These are phyloP conservation scores for Xylota sylvarum DNA, from an alignment of 2,888 invertebrate species.

Conservation along the genomic window DNA sequence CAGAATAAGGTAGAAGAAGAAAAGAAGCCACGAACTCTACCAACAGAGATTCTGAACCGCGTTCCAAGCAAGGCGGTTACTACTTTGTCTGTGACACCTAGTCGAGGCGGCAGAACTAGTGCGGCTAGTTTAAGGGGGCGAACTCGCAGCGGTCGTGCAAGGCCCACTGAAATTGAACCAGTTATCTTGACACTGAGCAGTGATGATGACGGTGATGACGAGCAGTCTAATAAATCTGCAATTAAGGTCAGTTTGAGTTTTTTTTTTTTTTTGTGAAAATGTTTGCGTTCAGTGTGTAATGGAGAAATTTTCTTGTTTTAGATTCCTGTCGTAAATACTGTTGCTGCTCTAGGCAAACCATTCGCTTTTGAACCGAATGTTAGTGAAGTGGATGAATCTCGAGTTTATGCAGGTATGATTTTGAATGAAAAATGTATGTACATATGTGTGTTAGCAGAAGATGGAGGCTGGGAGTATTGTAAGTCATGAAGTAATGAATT, in stretches of 20 bases:
- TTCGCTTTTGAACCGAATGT: constrained; percentile 82
- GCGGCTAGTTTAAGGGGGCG: constrained; percentile 82
- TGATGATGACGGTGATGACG: constrained; percentile 87
- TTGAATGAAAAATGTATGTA: neutral
- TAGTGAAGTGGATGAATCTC: constrained; percentile 81
- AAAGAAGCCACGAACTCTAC: constrained; percentile 74
- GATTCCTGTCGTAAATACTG: constrained; percentile 73
- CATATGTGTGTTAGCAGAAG: no score
- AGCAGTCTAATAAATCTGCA: constrained; percentile 79
- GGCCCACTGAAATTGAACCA: constrained; percentile 88
- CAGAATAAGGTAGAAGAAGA: constrained; percentile 79
- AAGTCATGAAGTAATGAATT: no score
- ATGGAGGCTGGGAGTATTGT: no score
- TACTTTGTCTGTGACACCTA: constrained; percentile 68
- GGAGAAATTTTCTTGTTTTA: neutral
- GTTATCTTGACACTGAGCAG: constrained; percentile 90
- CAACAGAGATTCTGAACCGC: constrained; percentile 65
- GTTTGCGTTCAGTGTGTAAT: neutral
- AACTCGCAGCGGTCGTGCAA: constrained; percentile 81
- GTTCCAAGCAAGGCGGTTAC: constrained; percentile 75
- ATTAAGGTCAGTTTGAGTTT: constrained; percentile 79
- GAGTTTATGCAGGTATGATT: constrained; percentile 81
- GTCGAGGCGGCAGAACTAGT: constrained; percentile 78
- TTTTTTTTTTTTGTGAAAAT: neutral
- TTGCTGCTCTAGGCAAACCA: constrained; percentile 78